Percentiles rank a stretch among this genome's conserved stretches.
These are phyloP conservation scores for Promerops cafer DNA, from an alignment of 2,113 vertebrate genomes.

Conservation along the genomic window DNA sequence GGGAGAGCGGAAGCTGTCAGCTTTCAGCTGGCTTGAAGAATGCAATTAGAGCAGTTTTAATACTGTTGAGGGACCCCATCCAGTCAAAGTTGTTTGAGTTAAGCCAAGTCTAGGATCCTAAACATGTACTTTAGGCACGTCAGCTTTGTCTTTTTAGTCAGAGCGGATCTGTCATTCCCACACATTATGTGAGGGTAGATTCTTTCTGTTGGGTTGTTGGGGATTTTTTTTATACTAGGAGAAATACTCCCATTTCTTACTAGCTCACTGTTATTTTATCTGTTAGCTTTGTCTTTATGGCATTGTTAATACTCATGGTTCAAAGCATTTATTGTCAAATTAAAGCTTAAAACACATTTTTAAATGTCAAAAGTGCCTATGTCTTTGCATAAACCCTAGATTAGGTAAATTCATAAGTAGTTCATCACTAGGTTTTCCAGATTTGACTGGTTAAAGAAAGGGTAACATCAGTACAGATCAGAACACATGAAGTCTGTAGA, in stretches of 20 bases:
- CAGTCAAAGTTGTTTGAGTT: conserved; percentile 66
- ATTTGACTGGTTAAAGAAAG: not conserved
- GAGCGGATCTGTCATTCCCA: not conserved
- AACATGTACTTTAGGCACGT: conserved; percentile 6
- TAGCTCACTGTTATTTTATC: not conserved
- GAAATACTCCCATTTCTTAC: not conserved
- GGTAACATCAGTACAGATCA: not conserved
- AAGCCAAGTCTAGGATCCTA: conserved; percentile 66
- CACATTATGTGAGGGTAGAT: not conserved
- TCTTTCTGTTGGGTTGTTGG: not conserved
- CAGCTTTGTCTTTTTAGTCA: conserved; percentile 5
- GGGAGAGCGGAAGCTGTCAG: conserved; percentile 78
- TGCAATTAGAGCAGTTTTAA: conserved; percentile 80
- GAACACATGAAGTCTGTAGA: not conserved
- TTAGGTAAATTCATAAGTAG: not conserved
- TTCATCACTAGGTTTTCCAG: not conserved
- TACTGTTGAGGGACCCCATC: conserved; percentile 71
- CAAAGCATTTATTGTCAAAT: conserved; percentile 42
- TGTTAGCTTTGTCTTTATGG: not conserved
- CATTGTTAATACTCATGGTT: conserved; percentile 11
- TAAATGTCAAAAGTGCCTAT: not conserved
- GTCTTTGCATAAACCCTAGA: not conserved
- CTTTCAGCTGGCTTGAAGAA: conserved; percentile 79
- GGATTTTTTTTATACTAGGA: not conserved
- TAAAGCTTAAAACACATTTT: conserved; percentile 46